These are phyloP conservation scores for Diachasmimorpha longicaudata DNA, from an alignment of 1,140 invertebrate species.

Conservation along the genomic window DNA sequence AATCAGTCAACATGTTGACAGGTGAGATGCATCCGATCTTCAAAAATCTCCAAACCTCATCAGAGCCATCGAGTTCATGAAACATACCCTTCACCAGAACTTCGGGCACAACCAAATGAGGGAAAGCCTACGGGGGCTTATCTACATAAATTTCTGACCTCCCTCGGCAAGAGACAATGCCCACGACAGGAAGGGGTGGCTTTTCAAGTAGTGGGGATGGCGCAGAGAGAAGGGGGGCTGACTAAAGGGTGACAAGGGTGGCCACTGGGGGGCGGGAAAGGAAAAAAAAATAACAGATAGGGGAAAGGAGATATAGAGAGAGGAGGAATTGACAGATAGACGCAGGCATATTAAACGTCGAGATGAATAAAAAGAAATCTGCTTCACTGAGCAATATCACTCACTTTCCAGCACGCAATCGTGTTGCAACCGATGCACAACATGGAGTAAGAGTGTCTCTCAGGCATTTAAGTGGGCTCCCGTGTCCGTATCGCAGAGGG, in stretches of 20 bases:
- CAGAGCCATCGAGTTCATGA: background rate
- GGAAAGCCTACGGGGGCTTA: constrained; percentile 11
- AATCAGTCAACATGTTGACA: background rate
- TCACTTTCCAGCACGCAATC: constrained; percentile 53
- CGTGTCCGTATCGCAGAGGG: constrained; percentile 4
- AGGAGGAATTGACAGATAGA: background rate
- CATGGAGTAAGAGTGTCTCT: constrained; percentile 53
- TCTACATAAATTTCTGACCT: constrained; percentile 16
- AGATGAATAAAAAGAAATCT: constrained; percentile 24
- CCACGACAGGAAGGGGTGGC: constrained; percentile 9
- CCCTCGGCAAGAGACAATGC: constrained; percentile 9
- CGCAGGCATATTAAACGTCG: background rate
- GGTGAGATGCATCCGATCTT: background rate
- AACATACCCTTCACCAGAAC: background rate
- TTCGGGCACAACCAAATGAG: background rate
- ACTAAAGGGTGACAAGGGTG: background rate
- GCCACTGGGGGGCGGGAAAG: background rate
- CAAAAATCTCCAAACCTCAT: too few species aligned
- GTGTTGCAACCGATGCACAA: constrained; percentile 54
- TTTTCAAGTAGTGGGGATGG: background rate
- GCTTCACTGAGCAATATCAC: constrained; percentile 38
- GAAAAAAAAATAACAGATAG: background rate
- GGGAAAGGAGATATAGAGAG: constrained; percentile 12
- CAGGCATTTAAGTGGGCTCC: constrained; percentile 49
- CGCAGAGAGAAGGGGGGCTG: background rate